Conservation (phyloP, 2,113 vertebrate species). For the Actenoides lindsayi region DNA sequence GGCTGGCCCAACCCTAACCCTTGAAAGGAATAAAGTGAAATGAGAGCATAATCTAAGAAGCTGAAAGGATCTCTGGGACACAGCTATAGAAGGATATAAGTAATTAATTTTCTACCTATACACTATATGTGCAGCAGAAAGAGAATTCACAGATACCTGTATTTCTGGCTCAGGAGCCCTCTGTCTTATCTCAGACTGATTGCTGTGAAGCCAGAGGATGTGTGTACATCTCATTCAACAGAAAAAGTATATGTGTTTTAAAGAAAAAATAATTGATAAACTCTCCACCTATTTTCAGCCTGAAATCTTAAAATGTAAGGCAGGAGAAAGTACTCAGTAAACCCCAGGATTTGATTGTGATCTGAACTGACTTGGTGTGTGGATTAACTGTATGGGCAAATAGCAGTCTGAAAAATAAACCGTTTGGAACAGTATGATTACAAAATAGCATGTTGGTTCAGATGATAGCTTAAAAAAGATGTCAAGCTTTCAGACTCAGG, state of each 20-base stretch:
- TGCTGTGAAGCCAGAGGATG: not conserved
- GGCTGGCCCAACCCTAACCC: too few species aligned
- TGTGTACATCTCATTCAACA: not conserved
- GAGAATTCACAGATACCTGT: not conserved
- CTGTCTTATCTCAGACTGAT: not conserved
- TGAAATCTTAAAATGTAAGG: not conserved
- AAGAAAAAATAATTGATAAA: not conserved
- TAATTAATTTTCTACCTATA: not conserved
- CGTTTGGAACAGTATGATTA: not conserved
- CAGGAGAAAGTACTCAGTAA: not conserved
- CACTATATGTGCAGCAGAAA: not conserved
- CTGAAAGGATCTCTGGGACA: not conserved
- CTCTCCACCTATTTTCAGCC: not conserved
- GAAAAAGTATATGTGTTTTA: fast-evolving
- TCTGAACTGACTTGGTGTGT: not conserved
- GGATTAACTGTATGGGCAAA: not conserved
- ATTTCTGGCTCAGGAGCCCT: not conserved
- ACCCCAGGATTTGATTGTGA: not conserved
- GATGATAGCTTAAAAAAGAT: not conserved
- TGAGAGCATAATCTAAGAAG: not conserved
- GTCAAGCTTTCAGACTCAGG: not conserved
- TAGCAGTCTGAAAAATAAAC: not conserved
- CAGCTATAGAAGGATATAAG: not conserved
- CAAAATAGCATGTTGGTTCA: not conserved
- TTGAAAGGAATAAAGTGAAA: not conserved